Evolutionary conservation across 2,888 invertebrate species (phyloP), one percentile per base, ranked within the genome.

Genomic region (Drosophila leonis): DNA sequence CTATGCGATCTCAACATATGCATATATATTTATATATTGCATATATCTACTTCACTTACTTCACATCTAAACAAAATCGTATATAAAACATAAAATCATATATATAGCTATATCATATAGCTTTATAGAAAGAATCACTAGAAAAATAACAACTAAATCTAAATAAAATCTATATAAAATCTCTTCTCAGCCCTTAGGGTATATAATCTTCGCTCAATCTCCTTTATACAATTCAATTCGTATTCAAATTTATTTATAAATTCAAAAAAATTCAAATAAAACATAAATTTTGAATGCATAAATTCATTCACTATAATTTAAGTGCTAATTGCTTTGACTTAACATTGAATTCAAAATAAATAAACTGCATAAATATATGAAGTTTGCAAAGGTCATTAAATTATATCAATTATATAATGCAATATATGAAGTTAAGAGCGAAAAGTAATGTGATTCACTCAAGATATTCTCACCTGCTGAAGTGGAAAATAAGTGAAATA

Each of bases 251-350:
- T 59, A 71, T 64, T 71, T 20, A 64, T 42, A 13, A 63, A 71
- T 59, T 55, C 15, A 5, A 4, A 4, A 15, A 24, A 44, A 44
- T 6, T 3, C 2, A 24, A 24, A 20, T 44, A 42, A 15, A 57
- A 44, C 48, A 42, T 24, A 31, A 61, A 72, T 41, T 74, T 49
- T 72, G 55, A 66, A 7, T 56, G 66, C 48, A 63, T 77, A 46
- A 56, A 75, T 63, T n/a, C 48, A 48, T 29, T 18, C 46, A 18
- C 24, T 18, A 49, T 15, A 49, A 49, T 4, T 39, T 18, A 20
- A 51, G 31, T 41, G 20, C 31, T 42, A 56, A 56, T 56, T 42
- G 41, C 31, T 15, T 29, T 9, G 12, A 41, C 18, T 41, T 42
- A 24, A n/a, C n/a, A 61, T 35, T 27, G 13, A 35, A 37, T 41